A percentile compares a stretch with the other conserved stretches of the same genome.
These are phyloP conservation scores for Caenorhabditis wallacei DNA, from an alignment of 2,888 invertebrate species.

Conservation along the genomic window DNA sequence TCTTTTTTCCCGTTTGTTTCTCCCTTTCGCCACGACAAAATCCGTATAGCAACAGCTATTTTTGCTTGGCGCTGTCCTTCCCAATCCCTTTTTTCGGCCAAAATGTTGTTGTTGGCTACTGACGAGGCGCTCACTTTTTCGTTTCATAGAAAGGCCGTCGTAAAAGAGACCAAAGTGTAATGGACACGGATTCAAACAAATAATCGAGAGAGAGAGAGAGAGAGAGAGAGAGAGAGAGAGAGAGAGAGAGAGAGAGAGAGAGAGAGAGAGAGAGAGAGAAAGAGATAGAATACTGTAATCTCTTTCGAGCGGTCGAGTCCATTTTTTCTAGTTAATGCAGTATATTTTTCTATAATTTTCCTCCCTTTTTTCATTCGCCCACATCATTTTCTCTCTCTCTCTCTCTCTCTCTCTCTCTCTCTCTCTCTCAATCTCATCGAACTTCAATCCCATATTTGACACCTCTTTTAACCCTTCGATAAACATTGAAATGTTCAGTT, in stretches of 20 bases:
- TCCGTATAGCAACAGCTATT: conserved; percentile 56
- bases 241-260: no score
- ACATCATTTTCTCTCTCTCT: conserved; percentile 2
- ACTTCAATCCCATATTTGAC: conserved; percentile 38
- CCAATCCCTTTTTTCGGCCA: not conserved
- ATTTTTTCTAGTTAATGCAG: conserved; percentile 32
- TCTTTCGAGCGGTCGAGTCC: conserved; percentile 9
- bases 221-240: conserved; percentile 1
- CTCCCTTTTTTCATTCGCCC: not conserved
- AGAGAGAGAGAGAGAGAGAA: not conserved
- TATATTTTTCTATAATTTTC: conserved; percentile 7
- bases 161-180: conserved; percentile 57
- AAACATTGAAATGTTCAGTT: conserved; percentile 38
- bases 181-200: conserved; percentile 10
- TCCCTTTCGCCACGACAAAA: conserved; percentile 6
- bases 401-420: no score
- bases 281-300: conserved; percentile 31
- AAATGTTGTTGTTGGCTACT: conserved; percentile 35
- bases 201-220: no score
- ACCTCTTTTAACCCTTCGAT: conserved; percentile 15
- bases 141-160: conserved; percentile 6
- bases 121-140: not conserved
- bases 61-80: conserved; percentile 38
- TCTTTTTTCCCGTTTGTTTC: conserved; percentile 1
- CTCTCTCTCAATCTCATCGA: no score